Conservation (phyloP, 2,113 vertebrate genomes). For the Rhinolophus sinicus region DNA sequence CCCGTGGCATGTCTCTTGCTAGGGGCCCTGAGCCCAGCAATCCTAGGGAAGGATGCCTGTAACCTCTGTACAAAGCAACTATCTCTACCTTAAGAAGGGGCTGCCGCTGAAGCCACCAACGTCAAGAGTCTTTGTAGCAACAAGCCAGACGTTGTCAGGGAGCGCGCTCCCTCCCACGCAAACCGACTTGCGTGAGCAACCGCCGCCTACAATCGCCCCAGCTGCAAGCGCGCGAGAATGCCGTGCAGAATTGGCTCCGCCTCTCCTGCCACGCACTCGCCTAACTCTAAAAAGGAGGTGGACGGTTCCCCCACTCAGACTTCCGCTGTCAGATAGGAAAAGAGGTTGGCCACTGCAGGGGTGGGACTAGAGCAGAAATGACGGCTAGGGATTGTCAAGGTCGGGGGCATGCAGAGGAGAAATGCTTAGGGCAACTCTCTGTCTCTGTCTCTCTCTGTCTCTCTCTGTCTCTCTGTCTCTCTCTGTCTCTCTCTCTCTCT, state of each 20-base stretch:
- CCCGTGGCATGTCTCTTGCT: conserved; percentile 66
- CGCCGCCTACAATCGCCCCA: not conserved
- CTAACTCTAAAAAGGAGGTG: conserved; percentile 49
- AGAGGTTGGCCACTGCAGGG: not conserved
- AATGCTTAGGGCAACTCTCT: not conserved
- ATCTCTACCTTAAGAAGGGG: not conserved
- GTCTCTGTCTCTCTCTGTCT: no score
- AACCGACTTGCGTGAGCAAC: not conserved
- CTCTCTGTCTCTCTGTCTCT: not conserved
- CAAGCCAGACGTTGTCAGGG: not conserved
- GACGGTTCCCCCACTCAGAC: conserved; percentile 33
- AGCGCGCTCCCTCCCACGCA: conserved; percentile 8
- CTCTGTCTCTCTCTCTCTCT: not conserved
- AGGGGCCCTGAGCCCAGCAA: not conserved
- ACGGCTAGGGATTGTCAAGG: not conserved
- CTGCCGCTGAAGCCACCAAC: not conserved
- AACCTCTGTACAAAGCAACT: not conserved
- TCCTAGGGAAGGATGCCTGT: not conserved
- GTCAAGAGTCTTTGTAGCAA: conserved; percentile 51
- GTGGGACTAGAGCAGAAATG: conserved; percentile 7
- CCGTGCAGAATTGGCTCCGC: conserved; percentile 31
- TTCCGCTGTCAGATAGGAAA: conserved; percentile 67
- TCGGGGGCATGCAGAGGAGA: not conserved
- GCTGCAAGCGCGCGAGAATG: not conserved
- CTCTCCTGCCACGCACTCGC: conserved; percentile 57